A percentile compares a stretch with the other conserved stretches of the same genome.
These are phyloP conservation scores for Ciconia boyciana DNA, from an alignment of 2,113 vertebrate genomes.

Conservation along the genomic window DNA sequence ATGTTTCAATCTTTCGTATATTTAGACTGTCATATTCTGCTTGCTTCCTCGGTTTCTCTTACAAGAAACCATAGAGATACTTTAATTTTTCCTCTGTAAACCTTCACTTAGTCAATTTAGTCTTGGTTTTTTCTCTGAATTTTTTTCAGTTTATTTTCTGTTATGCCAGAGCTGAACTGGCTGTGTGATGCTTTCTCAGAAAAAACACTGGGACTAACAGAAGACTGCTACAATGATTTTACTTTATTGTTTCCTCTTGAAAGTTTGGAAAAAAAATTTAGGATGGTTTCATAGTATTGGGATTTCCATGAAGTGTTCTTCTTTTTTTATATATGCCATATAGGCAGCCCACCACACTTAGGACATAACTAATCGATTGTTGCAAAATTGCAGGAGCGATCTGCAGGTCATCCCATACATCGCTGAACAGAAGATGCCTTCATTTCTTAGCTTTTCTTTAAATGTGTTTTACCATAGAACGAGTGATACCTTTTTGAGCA, in stretches of 20 bases:
- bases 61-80: neutral
- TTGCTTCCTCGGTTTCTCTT: neutral
- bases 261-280: neutral
- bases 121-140: neutral
- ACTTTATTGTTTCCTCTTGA: neutral
- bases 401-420: neutral
- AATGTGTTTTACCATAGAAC: neutral
- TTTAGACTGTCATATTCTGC: neutral
- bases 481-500: neutral
- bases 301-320: neutral
- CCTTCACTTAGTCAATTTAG: neutral
- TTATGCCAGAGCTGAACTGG: neutral
- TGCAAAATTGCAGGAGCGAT: neutral
- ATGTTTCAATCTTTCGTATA: neutral
- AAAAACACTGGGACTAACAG: neutral
- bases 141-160: neutral
- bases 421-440: neutral
- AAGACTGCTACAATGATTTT: neutral
- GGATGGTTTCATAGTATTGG: neutral
- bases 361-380: neutral
- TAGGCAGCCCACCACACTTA: neutral
- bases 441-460: neutral
- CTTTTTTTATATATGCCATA: neutral
- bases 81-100: neutral
- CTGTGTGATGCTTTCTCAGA: neutral